Evolutionary conservation across 1,140 invertebrate species (phyloP), one percentile per base, ranked within the genome.

Genomic region (Zaprionus ghesquierei): DNA sequence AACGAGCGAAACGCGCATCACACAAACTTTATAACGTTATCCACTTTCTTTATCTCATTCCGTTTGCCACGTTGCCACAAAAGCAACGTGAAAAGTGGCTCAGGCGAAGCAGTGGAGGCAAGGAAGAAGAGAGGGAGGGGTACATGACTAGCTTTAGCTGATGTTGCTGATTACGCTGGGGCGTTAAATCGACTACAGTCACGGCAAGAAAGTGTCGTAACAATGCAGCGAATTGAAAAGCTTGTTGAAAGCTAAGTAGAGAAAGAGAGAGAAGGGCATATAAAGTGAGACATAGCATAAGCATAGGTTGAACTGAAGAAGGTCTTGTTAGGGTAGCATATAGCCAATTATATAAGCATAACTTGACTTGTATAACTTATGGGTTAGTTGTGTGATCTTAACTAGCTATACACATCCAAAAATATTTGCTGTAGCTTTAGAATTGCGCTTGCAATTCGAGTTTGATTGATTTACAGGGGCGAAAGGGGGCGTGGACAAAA

Each of bases 1-100:
- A 50, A 61, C 44, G 29, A 61, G 25, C 25, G 13, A 53, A 62
- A 62, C 50, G 31, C 31, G 49, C 31, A 51, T 46, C 60, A 23
- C 49, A 62, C 50, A 62, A 62, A 62, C 29, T 62, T 62, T 35
- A 51, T 53, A 62, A 51, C 50, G 20, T 35, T 62, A 51, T 62
- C 49, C 50, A 51, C 31, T 62, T 31, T 62, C 60, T 53, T 62
- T 62, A 62, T 53, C 44, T 56, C 35, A 27, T 51, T 62, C 31
- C 58, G 29, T 62, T 62, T 62, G 49, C 49, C 49, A 62, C 46
- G 60, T 62, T 49, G 50, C 13, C 60, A 62, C 20, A 44, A 20
- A 51, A 51, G 46, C 46, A 25, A 62, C n/a, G 31, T 35, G 59
- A 23, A 58, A 58, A 44, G 35, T 27, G 54, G 20, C 46, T 22